A percentile compares a stretch with the other conserved stretches of the same genome.
These are phyloP conservation scores for Diogma glabrata DNA, from an alignment of 2,888 invertebrate species.

Conservation along the genomic window DNA sequence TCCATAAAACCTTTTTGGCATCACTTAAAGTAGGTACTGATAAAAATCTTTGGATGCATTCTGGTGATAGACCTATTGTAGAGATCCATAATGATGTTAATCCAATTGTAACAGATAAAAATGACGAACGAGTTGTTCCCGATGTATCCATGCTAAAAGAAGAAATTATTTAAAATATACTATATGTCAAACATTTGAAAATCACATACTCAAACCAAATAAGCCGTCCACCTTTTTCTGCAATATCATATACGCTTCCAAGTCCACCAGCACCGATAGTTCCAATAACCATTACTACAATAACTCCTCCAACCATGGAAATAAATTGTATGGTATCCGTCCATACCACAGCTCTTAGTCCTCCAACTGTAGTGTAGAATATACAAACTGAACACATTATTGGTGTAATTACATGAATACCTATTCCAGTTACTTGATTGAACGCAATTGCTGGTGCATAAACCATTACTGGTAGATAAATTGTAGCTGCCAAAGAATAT, in stretches of 20 bases:
- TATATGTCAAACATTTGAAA: conserved; percentile 42
- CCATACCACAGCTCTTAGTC: conserved; percentile 48
- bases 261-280: conserved; percentile 43
- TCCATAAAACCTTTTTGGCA: conserved; percentile 28
- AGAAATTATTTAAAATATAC: background rate
- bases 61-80: conserved; percentile 44
- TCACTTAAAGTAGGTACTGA: conserved; percentile 45
- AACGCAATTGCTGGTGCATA: conserved; percentile 60
- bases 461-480: conserved; percentile 52
- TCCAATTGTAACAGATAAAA: conserved; percentile 47
- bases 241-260: conserved; percentile 43
- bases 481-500: conserved; percentile 45
- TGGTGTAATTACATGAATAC: conserved; percentile 51
- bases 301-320: conserved; percentile 42
- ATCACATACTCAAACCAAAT: conserved; percentile 50
- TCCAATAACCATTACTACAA: conserved; percentile 47
- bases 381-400: conserved; percentile 60
- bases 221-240: conserved; percentile 43
- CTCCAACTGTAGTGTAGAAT: conserved; percentile 61
- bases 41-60: conserved; percentile 46
- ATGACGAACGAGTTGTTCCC: conserved; percentile 45
- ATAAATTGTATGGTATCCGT: conserved; percentile 48
- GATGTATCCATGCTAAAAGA: conserved; percentile 45
- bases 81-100: conserved; percentile 40
- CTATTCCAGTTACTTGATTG: conserved; percentile 56